Percentiles rank a stretch among this genome's conserved stretches.
Evolutionary conservation across 2,888 invertebrate species (phyloP).

Genomic region (Branchellion lobata): DNA sequence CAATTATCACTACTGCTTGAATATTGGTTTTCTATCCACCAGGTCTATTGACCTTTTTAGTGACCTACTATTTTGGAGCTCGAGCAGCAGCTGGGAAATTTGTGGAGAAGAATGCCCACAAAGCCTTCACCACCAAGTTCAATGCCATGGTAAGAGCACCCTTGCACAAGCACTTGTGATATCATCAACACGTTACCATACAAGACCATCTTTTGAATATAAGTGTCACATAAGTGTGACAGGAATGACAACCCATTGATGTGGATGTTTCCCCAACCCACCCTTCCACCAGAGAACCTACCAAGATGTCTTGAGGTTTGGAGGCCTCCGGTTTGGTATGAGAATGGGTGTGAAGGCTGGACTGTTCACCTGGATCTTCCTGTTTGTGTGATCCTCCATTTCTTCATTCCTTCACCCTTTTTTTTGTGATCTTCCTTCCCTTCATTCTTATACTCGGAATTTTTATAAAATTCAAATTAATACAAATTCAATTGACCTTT

Average conservation of each 20-base stretch:
- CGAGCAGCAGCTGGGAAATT: background rate
- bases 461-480: background rate
- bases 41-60: background rate
- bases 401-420: background rate
- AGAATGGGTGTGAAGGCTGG: slow-evolving; percentile 20
- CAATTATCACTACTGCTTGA: no score
- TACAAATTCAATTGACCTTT: background rate
- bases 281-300: slow-evolving; percentile 21
- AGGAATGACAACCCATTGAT: no score
- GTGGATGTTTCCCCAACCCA: no score
- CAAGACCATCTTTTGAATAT: no score
- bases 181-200: background rate
- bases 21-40: background rate
- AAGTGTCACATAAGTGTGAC: no score
- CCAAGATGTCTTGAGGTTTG: slow-evolving; percentile 19
- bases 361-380: background rate
- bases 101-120: slow-evolving; percentile 14
- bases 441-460: background rate
- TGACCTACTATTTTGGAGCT: slow-evolving; percentile 2
- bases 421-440: background rate
- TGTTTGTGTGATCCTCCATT: background rate
- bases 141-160: slow-evolving; percentile 10
- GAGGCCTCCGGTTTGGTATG: slow-evolving; percentile 11
- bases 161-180: background rate
- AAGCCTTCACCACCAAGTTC: slow-evolving; percentile 33